phyloP scores from a whole-genome alignment of 64 coral and sea anemone genomes.

The Dendrophyllia cribrosa region DNA sequence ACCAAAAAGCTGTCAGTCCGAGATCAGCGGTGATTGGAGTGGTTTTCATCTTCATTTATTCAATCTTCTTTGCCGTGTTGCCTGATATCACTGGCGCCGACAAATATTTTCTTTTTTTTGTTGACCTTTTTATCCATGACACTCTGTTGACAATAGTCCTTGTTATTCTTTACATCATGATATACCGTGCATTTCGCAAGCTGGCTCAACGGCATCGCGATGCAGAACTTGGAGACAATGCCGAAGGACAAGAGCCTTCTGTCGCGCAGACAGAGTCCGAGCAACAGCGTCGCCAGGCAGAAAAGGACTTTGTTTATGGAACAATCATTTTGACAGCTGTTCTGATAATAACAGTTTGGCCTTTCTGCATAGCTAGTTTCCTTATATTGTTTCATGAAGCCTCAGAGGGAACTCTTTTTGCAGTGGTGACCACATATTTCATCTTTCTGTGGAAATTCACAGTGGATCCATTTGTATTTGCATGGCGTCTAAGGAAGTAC shows the following conservation, averaged over 20 bases:
- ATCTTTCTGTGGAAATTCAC: conserved; percentile 49
- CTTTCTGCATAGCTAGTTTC: not conserved
- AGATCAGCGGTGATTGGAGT: conserved; percentile 28
- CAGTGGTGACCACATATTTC: conserved; percentile 15
- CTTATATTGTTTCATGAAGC: not conserved
- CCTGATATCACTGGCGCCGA: conserved; percentile 81
- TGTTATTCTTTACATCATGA: conserved; percentile 65
- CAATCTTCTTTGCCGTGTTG: conserved; percentile 83
- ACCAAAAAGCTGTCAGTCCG: conserved; percentile 39
- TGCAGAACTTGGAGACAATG: conserved; percentile 26
- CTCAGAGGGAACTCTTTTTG: not conserved
- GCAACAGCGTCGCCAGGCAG: conserved; percentile 25
- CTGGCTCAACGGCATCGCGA: conserved; percentile 17
- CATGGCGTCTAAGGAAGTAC: conserved; percentile 65
- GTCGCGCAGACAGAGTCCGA: not conserved
- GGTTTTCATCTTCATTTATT: conserved; percentile 61
- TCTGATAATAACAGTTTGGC: conserved; percentile 63
- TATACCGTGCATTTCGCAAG: conserved; percentile 63
- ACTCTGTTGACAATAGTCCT: conserved; percentile 57
- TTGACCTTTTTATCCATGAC: conserved; percentile 73
- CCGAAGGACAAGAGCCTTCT: not conserved
- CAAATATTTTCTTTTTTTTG: not conserved
- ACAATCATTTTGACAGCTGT: conserved; percentile 44
- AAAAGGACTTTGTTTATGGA: conserved; percentile 61
- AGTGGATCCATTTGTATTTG: conserved; percentile 65